Conservation (phyloP, 2,113 vertebrate species). For the Prolemur simus region DNA sequence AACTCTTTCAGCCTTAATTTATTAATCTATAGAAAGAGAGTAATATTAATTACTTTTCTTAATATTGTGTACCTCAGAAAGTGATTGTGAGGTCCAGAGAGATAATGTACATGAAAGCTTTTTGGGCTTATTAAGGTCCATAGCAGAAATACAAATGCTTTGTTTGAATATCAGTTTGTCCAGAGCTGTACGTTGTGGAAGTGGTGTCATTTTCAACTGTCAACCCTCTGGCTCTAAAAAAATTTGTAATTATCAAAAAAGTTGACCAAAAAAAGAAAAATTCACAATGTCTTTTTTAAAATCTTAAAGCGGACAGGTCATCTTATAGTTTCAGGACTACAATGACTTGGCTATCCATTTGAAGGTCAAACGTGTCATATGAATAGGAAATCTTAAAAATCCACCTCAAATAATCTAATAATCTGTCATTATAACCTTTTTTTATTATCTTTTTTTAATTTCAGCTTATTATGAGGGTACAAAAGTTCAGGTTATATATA, state of each 20-base stretch:
- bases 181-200: neutral
- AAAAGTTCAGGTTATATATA: too few species aligned
- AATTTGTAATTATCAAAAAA: neutral
- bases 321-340: neutral
- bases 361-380: neutral
- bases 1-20: neutral
- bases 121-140: neutral
- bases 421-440: conserved; percentile 52
- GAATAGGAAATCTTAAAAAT: neutral
- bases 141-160: neutral
- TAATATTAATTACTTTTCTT: neutral
- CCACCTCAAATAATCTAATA: neutral
- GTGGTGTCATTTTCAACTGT: neutral
- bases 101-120: neutral
- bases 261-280: neutral
- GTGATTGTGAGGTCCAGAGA: neutral
- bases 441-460: too few species aligned
- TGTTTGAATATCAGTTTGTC: neutral
- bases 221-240: neutral
- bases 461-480: too few species aligned
- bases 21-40: neutral
- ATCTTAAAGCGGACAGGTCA: neutral
- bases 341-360: neutral
- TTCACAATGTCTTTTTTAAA: neutral
- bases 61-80: neutral